Evolutionary conservation across 1,140 invertebrate genomes (phyloP), one percentile per base, ranked within the genome.

Genomic region (Brachionus asplanchnoidis): DNA sequence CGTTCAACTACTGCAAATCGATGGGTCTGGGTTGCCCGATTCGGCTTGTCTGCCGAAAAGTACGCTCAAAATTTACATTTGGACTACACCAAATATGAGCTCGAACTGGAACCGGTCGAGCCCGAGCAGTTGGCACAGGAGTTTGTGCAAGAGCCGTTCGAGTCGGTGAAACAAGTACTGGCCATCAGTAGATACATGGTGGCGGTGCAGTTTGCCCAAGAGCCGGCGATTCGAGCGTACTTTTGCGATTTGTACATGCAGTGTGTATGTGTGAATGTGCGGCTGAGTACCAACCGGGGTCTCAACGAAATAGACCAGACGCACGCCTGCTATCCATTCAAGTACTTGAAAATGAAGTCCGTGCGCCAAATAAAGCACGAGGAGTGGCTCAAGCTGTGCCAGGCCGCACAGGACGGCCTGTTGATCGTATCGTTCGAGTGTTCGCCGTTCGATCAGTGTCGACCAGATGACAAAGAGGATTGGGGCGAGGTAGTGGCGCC

Each of bases 21-120:
- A 68, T 66, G 12, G 66, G 78, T 36, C 12, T 84, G 4, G 86
- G 83, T 9, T 11, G 70, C 53, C 17, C 40, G 93, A 85, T 99
- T 99, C 90, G 98, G 97, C 86, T 89, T 99, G n/a, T 94, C 93
- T 2, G 95, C 97, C 0, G 95, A 97, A 88, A 93, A 99, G 88
- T 98, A 97, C 90, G 97, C 95, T 3, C 97, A 99, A 90, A 99
- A 99, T 90, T 89, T 99, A 0, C 92, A 95, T 1, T 97, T 98
- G 87, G 97, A 97, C 88, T 99, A 98, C 90, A 95, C 96, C 87
- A 92, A 95, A 17, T 95, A 98, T 89, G 97, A 99, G 88, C 95
- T 99, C 2, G 78, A 80, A 5, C 95, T 97, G 68, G 96, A 98
- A 89, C 94, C 95, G 86, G 91, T 93, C 0, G 93, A 95, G 85